Evolutionary conservation across 2,888 invertebrate genomes (phyloP), one percentile per base, ranked within the genome.

Genomic region (Drosophila quinaria): DNA sequence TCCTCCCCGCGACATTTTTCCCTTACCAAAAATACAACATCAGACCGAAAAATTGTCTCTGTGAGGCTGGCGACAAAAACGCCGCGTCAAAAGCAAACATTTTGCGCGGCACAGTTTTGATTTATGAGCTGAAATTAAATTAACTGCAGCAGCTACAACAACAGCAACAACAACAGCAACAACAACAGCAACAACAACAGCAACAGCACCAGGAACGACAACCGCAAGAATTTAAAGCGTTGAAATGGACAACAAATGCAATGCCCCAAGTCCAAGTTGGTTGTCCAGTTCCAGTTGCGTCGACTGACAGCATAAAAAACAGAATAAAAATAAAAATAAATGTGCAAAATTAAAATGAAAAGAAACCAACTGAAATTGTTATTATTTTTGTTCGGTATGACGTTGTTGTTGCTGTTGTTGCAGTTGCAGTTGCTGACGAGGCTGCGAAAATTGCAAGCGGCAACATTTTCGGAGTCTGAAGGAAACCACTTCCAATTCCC

Each of bases 31-130:
- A 42, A 33, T 37, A 55, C 49, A 55, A 59, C 60, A 35, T 67
- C 46, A 39, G 50, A 65, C 62, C 66, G 75, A 70, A 81, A 81
- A 75, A 70, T 78, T 72, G 70, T 74, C 78, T 77, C 52, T 51
- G 47, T 61, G 65, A 65, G 62, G 67, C 78, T 74, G 81, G 89
- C 88, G 90, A 81, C 86, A 88, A 86, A 63, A 63, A 69, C 75
- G 80, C 46, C 78, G 83, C 74, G 80, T 80, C 81, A 83, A 86
- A 89, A 74, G 79, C 83, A 88, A 85, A 90, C 85, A 90, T 85
- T 90, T 79, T 89, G 87, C 84, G 79, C 84, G 80, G 86, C 90
- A 90, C 78, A 83, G 89, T 85, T 90, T 90, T 90, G 89, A 90
- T 90, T 90, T 90, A 90, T 89, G 89, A 80, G 78, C 85, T 83